phyloP scores from a whole-genome alignment of 2,888 invertebrate genomes.

The Yponomeuta cagnagella region DNA sequence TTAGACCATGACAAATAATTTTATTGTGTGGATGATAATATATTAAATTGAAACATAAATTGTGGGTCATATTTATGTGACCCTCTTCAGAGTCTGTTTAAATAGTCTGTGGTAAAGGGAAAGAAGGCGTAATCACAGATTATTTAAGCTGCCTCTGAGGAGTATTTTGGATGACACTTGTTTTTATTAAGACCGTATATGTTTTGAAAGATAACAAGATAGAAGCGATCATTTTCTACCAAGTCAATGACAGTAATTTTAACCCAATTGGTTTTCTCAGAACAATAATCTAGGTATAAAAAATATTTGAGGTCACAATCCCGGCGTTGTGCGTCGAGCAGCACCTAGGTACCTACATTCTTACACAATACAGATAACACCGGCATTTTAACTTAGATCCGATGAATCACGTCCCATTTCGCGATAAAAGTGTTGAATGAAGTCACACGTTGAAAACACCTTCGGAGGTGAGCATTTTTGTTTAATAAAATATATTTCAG shows the following conservation, averaged over 20 bases:
- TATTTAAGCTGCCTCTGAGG: no score
- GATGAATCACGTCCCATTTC: conserved; percentile 20
- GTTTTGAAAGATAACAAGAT: no score
- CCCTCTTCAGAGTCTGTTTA: no score
- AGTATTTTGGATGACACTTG: no score
- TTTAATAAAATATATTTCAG: neutral
- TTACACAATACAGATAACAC: conserved; percentile 14
- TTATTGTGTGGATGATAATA: neutral
- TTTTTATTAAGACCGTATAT: no score
- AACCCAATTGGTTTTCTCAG: neutral
- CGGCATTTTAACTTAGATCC: conserved; percentile 17
- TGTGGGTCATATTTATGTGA: no score
- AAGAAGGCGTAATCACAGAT: no score
- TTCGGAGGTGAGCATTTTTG: neutral
- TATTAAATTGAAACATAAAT: no score
- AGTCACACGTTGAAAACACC: neutral
- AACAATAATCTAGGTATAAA: neutral
- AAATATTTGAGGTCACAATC: conserved; percentile 1
- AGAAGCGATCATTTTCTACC: neutral
- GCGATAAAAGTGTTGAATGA: conserved; percentile 1
- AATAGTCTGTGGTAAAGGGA: no score
- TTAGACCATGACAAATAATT: no score
- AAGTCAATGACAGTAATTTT: neutral
- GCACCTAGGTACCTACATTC: neutral
- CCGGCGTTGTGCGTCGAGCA: neutral